Evolutionary conservation across 1,140 invertebrate genomes (phyloP).

Genomic region (Pogonomyrmex barbatus): DNA sequence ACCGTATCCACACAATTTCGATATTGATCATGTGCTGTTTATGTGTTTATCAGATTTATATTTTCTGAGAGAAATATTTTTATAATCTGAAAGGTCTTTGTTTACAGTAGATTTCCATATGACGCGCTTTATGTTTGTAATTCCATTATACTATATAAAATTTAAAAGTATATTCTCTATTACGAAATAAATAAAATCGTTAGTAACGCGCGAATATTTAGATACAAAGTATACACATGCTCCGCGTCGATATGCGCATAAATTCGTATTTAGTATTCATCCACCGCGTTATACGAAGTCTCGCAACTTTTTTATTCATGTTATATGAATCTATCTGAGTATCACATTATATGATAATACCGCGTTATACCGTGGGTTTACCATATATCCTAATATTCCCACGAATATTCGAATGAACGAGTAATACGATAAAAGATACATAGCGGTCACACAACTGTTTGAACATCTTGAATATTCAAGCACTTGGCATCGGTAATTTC

Average conservation of each 20-base stretch:
- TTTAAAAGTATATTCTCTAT: not conserved
- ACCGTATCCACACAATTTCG: not conserved
- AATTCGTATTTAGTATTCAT: slow-evolving; percentile 13
- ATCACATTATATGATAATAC: not conserved
- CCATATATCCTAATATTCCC: not conserved
- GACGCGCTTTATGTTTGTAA: not conserved
- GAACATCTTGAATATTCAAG: slow-evolving; percentile 24
- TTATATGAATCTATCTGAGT: not conserved
- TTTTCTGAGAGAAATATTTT: not conserved
- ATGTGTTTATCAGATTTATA: not conserved
- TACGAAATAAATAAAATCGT: not conserved
- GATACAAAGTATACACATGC: not conserved
- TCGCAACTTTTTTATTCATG: not conserved
- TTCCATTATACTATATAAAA: not conserved
- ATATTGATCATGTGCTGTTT: too few relatives aligned
- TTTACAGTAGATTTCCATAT: not conserved
- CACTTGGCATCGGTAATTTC: not conserved
- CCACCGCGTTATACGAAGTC: not conserved
- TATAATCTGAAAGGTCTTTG: not conserved
- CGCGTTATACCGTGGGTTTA: not conserved
- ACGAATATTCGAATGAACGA: not conserved
- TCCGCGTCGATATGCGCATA: not conserved
- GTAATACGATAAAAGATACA: not conserved
- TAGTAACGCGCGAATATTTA: not conserved
- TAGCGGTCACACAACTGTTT: not conserved